phyloP scores from a whole-genome alignment of 2,113 vertebrate genomes.

The Ifrita kowaldi region DNA sequence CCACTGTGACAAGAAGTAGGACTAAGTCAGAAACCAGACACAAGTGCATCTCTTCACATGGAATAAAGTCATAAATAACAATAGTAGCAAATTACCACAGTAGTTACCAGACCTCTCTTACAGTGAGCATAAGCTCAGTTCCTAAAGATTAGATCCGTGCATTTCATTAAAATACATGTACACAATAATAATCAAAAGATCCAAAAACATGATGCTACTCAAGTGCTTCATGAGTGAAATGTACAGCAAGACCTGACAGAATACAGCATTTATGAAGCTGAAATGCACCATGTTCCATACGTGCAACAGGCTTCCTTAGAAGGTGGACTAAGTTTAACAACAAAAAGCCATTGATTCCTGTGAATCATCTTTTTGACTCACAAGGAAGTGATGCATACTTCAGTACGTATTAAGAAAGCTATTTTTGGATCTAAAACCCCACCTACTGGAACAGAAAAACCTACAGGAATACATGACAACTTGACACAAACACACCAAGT shows the following conservation, averaged over 20 bases:
- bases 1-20: neutral
- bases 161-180: neutral
- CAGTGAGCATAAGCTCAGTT: neutral
- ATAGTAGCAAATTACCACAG: neutral
- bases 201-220: neutral
- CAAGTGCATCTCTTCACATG: neutral
- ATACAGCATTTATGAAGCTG: neutral
- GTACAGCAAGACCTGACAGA: neutral
- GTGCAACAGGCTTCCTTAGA: neutral
- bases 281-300: neutral
- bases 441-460: neutral
- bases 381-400: neutral
- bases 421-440: neutral
- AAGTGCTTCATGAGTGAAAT: neutral
- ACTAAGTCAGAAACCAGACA: neutral
- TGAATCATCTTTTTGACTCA: neutral
- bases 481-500: neutral
- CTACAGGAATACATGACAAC: neutral
- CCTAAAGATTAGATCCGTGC: neutral
- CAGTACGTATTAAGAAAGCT: neutral
- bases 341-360: neutral
- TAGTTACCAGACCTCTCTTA: neutral
- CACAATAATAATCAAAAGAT: neutral
- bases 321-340: neutral
- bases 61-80: neutral